Base-by-base conservation (phyloP, 2,113 vertebrate species). In the Xyrauchen texanus region DNA sequence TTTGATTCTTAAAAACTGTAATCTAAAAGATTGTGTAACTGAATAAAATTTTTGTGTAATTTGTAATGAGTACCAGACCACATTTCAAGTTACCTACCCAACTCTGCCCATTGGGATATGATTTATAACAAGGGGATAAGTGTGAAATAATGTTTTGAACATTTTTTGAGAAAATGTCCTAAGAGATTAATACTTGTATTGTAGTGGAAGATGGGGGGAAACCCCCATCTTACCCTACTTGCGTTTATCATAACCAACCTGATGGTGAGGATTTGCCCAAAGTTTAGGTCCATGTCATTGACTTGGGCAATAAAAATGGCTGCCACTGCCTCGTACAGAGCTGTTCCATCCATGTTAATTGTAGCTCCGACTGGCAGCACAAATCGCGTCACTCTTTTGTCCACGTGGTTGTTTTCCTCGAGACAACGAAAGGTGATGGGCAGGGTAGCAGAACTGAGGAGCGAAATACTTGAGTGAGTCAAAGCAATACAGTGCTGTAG, bases 271-370 rank as follows among this genome's bases (percentile, higher is more conserved):
- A 99, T 98, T 90, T 99, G 96, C 45, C 97, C 97, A 69, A 98
- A 95, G 90, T 98, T 97, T 5, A 99, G 94, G 34, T 97, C 95
- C n/a, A 98, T 96, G 88, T 96, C 94, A 89, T 99, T 99, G 86
- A 99, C 96, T 83, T 99, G 97, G 44, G 97, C 97, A 0, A 99
- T 99, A 84, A 99, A 99, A 87, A 99, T 98, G 86, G 97, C 97
- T 0, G 97, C 96, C 86, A 98, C 91, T 15, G 97, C 97, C 80
- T 99, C 97, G 0, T 98, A 99, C 7, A 98, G 92, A 5, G 96
- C 97, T 0, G 97, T 99, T 79, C 97, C 97, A 0, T 98, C 97
- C 96, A 98, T 98, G 91, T 98, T 98, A 84, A 98, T 96, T 0
- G 97, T 98, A 85, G 97, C 97, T 5, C 97, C 97, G 84, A 98